These are phyloP conservation scores for Corythoichthys haematopterus DNA, from an alignment of 2,113 vertebrate species.

Conservation along the genomic window DNA sequence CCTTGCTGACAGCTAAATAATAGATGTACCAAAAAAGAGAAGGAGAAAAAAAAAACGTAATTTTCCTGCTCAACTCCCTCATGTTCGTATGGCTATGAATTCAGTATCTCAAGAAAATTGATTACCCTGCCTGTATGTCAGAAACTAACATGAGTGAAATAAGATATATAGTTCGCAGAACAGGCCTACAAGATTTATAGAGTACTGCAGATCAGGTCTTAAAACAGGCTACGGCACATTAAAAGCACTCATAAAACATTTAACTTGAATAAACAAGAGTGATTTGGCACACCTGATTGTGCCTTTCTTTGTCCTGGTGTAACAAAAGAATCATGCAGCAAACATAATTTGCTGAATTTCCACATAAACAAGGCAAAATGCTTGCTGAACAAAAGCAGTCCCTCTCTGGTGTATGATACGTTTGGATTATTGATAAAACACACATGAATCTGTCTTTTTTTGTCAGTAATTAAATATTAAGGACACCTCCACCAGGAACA, in stretches of 20 bases:
- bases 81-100: conserved; percentile 53
- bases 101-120: conserved; percentile 50
- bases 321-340: conserved; percentile 19
- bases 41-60: conserved; percentile 31
- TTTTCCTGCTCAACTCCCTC: conserved; percentile 59
- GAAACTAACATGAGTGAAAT: conserved; percentile 50
- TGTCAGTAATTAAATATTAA: conserved; percentile 45
- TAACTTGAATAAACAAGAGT: conserved; percentile 41
- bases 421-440: conserved; percentile 35
- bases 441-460: conserved; percentile 14
- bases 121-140: conserved; percentile 42
- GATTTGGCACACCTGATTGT: conserved; percentile 12
- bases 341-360: conserved; percentile 18
- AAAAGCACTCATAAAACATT: conserved; percentile 46
- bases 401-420: neutral
- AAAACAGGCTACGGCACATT: conserved; percentile 47
- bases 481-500: conserved; percentile 5
- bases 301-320: conserved; percentile 9
- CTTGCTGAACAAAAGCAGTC: conserved; percentile 14
- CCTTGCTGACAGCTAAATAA: conserved; percentile 69
- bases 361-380: conserved; percentile 18
- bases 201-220: conserved; percentile 34
- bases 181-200: conserved; percentile 39
- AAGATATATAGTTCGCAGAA: conserved; percentile 39
- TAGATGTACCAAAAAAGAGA: conserved; percentile 55